A percentile compares a stretch with the other conserved stretches of the same genome.
Evolutionary conservation across 2,113 vertebrate species (phyloP).

Genomic region (Calonectris borealis): DNA sequence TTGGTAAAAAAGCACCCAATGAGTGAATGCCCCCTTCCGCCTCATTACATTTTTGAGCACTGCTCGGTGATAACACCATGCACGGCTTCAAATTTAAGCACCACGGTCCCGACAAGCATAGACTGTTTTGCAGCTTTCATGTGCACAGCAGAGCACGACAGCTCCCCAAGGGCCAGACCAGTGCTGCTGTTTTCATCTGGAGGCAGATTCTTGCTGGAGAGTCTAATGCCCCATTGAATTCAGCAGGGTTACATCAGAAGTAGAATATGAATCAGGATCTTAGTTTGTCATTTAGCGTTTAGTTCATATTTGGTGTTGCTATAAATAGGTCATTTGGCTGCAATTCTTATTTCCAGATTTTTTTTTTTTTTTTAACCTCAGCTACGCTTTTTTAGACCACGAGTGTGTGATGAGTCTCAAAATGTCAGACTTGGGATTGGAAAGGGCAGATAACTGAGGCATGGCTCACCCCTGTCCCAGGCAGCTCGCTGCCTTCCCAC

Average conservation of each 20-base stretch:
- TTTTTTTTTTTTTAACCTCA: neutral
- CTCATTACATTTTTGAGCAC: neutral
- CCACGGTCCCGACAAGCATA: neutral
- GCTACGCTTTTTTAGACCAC: neutral
- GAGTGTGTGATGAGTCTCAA: neutral
- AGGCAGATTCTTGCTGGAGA: neutral
- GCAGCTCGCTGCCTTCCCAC: neutral
- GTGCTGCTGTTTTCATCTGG: neutral
- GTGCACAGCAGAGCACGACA: neutral
- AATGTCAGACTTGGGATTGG: neutral
- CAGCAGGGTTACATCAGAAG: neutral
- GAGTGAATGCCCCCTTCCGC: neutral
- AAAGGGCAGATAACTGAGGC: neutral
- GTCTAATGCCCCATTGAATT: neutral
- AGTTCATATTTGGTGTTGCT: constrained; percentile 10
- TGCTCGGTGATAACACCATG: neutral
- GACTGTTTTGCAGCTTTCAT: neutral
- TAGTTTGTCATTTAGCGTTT: neutral
- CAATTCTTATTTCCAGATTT: neutral
- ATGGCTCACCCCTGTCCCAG: neutral
- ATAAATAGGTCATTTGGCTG: constrained; percentile 25
- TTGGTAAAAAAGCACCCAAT: neutral
- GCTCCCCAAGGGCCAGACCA: neutral
- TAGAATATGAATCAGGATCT: neutral
- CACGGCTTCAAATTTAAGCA: neutral